Evolutionary conservation across 1,140 invertebrate species (phyloP).

Genomic region (Sycophila sp.): DNA sequence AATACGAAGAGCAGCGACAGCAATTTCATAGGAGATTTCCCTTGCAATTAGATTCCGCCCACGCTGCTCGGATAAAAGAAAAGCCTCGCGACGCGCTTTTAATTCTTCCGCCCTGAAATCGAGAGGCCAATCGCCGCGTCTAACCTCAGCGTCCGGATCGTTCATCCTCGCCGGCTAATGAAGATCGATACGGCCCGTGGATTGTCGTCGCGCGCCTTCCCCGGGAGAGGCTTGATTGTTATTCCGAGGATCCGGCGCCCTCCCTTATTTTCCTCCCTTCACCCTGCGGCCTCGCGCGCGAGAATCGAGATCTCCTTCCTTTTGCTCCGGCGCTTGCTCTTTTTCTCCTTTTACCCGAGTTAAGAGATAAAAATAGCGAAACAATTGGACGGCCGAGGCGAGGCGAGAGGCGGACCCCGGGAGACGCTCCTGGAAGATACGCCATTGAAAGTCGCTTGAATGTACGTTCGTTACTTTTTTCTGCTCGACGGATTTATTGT

Average conservation of each 20-base stretch:
- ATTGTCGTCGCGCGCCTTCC: background rate
- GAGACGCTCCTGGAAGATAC: too few relatives aligned
- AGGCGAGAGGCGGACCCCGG: background rate
- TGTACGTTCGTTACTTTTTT: too few relatives aligned
- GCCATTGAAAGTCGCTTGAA: too few relatives aligned
- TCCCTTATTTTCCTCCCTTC: background rate
- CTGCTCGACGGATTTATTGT: too few relatives aligned
- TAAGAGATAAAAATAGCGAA: background rate
- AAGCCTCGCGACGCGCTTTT: background rate
- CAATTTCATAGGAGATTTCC: constrained; percentile 31
- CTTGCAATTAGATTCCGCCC: constrained; percentile 33
- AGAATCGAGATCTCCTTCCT: too few relatives aligned
- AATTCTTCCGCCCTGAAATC: constrained; percentile 11
- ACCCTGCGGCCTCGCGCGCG: background rate
- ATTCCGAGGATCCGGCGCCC: constrained; percentile 1
- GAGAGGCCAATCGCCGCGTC: too few relatives aligned
- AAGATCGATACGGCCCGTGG: constrained; percentile 15
- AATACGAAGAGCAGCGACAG: constrained; percentile 8
- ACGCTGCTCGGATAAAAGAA: constrained; percentile 11
- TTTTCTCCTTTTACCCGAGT: too few relatives aligned
- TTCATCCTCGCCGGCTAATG: background rate
- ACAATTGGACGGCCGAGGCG: background rate
- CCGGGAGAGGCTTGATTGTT: background rate
- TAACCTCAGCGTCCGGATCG: too few relatives aligned
- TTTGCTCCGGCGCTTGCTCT: too few relatives aligned